Conservation (phyloP, 2,113 vertebrate species). For the Hylia prasina region DNA sequence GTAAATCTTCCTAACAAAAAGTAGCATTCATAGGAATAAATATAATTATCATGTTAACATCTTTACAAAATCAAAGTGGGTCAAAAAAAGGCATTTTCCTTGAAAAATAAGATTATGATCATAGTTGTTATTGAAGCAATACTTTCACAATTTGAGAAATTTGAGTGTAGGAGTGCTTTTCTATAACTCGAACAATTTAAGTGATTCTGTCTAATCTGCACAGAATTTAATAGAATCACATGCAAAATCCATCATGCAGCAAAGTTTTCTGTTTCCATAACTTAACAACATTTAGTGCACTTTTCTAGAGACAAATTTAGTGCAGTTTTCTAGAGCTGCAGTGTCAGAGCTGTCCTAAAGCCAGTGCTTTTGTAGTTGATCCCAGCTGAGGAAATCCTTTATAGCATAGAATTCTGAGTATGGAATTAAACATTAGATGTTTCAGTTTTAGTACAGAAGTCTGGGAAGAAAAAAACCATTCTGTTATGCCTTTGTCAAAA, state of each 20-base stretch:
- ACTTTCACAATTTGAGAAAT: neutral
- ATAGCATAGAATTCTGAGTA: neutral
- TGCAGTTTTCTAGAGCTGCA: neutral
- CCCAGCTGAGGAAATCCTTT: neutral
- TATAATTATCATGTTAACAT: neutral
- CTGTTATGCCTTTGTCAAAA: neutral
- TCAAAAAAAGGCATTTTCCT: neutral
- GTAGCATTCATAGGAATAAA: neutral
- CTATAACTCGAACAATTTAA: neutral
- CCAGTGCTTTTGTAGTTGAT: neutral
- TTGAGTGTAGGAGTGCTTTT: neutral
- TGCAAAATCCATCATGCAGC: neutral
- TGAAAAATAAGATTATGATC: neutral
- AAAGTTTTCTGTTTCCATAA: neutral
- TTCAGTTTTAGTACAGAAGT: neutral
- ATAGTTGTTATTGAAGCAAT: neutral
- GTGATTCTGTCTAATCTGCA: neutral
- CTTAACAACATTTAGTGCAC: neutral
- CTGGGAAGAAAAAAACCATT: neutral
- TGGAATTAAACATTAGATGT: neutral
- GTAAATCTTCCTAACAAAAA: neutral
- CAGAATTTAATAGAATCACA: neutral
- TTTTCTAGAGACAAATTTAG: neutral
- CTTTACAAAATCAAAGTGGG: neutral
- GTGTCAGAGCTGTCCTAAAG: neutral